Conservation (phyloP, 2,113 vertebrate species). For the Scomber colias region DNA sequence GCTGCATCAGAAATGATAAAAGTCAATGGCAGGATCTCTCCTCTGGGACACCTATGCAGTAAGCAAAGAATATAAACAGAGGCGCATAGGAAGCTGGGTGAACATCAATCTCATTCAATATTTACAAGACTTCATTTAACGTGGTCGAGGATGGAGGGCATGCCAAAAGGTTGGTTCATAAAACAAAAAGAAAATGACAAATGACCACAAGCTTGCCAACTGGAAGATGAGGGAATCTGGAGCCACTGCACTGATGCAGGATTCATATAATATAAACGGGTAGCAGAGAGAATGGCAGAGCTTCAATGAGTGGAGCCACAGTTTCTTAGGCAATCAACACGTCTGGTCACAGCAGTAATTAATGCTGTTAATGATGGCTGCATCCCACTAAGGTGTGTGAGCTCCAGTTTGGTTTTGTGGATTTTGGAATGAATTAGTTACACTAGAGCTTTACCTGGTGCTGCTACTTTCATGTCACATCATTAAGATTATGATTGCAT, state of each 20-base stretch:
- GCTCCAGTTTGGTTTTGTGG: background rate
- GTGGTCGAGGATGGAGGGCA: background rate
- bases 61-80: constrained; percentile 64
- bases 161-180: constrained; percentile 27
- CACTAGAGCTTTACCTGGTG: no score
- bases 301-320: background rate
- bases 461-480: background rate
- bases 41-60: constrained; percentile 65
- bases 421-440: no score
- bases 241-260: background rate
- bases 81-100: constrained; percentile 33
- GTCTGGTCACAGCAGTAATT: background rate
- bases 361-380: background rate
- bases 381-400: background rate
- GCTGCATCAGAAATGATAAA: constrained; percentile 63
- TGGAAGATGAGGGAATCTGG: constrained; percentile 8
- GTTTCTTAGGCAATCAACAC: background rate
- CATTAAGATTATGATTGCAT: no score
- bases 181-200: constrained; percentile 13
- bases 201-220: background rate
- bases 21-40: constrained; percentile 66
- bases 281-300: background rate
- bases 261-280: background rate
- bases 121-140: constrained; percentile 60
- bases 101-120: constrained; percentile 65